Conservation (phyloP, 2,113 vertebrate genomes). For the Apteryx mantelli region DNA sequence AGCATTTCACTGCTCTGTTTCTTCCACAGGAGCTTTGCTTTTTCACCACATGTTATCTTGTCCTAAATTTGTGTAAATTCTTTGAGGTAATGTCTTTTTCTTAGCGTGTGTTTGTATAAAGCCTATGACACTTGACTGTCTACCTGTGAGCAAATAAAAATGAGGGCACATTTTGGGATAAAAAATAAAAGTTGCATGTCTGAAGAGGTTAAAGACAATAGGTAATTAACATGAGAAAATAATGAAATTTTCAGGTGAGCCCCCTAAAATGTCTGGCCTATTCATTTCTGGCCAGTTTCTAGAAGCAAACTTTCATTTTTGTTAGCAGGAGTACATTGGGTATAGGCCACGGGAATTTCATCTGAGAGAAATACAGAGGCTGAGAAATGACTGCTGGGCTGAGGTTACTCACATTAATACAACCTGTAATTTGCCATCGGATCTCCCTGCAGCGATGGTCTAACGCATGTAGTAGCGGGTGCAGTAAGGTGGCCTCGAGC, state of each 20-base stretch:
- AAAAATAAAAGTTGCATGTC: fast-evolving
- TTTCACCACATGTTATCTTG: neutral
- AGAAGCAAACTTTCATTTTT: neutral
- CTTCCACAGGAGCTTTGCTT: neutral
- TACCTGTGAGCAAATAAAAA: neutral
- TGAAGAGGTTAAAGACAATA: neutral
- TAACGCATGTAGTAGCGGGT: neutral
- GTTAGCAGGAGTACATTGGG: neutral
- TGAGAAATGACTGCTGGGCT: neutral
- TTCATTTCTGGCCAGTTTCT: neutral
- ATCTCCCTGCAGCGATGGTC: neutral
- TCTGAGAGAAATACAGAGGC: neutral
- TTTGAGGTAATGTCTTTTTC: neutral
- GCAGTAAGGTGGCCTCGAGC: neutral
- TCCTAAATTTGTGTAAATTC: neutral
- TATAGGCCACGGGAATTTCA: neutral
- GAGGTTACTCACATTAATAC: neutral
- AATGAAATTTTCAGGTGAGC: neutral
- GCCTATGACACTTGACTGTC: neutral
- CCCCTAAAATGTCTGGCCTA: neutral
- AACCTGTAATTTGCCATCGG: neutral
- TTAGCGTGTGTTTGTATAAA: neutral
- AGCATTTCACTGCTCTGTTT: neutral
- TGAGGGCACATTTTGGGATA: neutral
- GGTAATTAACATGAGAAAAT: neutral